phyloP scores from a whole-genome alignment of 2,113 vertebrate species.

The Bothrops jararaca region DNA sequence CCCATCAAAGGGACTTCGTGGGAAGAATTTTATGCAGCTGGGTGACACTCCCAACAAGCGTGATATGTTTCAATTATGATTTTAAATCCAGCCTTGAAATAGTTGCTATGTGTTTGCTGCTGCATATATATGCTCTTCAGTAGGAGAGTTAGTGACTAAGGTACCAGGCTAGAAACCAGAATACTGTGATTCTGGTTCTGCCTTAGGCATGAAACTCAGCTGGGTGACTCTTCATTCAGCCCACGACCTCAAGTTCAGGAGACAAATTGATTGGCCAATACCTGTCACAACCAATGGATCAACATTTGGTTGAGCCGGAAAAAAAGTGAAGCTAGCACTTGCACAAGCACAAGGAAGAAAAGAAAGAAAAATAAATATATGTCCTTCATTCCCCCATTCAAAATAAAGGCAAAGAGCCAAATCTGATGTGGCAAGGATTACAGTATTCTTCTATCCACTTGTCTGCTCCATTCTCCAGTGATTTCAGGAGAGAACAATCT shows the following conservation, averaged over 20 bases:
- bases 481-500: not conserved
- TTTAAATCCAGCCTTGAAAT: conserved; percentile 53
- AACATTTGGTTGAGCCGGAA: not conserved
- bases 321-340: not conserved
- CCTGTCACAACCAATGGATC: not conserved
- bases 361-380: conserved; percentile 2
- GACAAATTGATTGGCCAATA: not conserved
- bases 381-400: conserved; percentile 57
- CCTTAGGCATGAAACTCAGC: not conserved
- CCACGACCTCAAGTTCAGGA: not conserved
- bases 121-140: conserved; percentile 46
- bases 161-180: not conserved
- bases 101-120: conserved; percentile 41
- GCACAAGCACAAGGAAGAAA: not conserved
- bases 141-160: not conserved
- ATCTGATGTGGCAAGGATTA: not conserved
- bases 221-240: not conserved
- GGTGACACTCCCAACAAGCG: conserved; percentile 54
- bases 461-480: not conserved
- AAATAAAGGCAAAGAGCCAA: not conserved
- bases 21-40: conserved; percentile 69
- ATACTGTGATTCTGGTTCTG: not conserved
- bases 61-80: conserved; percentile 63
- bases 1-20: conserved; percentile 67
- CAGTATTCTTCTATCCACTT: not conserved